A percentile compares a stretch with the other conserved stretches of the same genome.
These are phyloP conservation scores for Acanthosepion pharaonis DNA, from an alignment of 2,888 invertebrate genomes.

Conservation along the genomic window DNA sequence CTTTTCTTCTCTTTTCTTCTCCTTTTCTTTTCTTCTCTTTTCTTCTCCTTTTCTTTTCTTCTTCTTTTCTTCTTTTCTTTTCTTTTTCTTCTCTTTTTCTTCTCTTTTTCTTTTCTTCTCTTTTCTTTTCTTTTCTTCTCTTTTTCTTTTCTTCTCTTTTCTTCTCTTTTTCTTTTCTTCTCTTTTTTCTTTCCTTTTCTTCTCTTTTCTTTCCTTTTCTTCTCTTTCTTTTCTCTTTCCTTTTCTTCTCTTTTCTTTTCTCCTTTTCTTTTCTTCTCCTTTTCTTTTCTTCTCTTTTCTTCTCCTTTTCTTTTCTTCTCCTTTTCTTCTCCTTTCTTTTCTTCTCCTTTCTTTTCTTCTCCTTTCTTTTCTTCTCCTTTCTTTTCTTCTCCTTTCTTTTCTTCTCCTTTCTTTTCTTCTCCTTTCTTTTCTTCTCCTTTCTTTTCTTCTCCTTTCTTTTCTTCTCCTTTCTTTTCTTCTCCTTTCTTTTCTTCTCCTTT, in stretches of 20 bases:
- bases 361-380: neutral
- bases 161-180: accelerated
- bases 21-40: accelerated
- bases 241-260: neutral
- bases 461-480: neutral
- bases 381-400: neutral
- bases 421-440: no score
- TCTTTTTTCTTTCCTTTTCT: neutral
- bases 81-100: neutral
- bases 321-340: no score
- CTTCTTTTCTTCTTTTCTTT: no score
- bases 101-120: no score
- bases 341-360: neutral
- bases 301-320: neutral
- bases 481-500: neutral
- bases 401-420: no score
- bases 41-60: accelerated
- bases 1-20: accelerated
- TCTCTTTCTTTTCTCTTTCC: accelerated
- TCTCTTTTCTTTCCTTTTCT: neutral
- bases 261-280: neutral
- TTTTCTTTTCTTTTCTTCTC: no score
- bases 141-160: accelerated
- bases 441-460: neutral
- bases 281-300: neutral